Base-by-base conservation (phyloP, 2,888 invertebrate species). In the Stenolophus ochropezus region DNA sequence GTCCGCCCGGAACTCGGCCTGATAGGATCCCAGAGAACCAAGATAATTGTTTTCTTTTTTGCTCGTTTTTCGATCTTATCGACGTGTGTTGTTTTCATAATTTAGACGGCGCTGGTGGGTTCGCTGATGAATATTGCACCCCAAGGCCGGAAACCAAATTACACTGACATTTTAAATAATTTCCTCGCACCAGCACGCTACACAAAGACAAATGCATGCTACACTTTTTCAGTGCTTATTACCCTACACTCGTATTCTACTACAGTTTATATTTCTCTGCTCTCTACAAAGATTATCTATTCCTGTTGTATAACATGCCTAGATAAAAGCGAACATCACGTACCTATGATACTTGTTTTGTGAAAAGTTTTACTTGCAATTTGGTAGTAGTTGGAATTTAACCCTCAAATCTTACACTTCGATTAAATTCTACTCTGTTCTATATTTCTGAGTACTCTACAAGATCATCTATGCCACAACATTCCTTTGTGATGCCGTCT, bases 1-100 rank as follows among this genome's bases (percentile, higher is more conserved):
- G 73, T 73, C 18, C 16, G 4, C 18, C 65, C 65, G 73, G 49
- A 73, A 73, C 49, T 73, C 20, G 47, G 49, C 49, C 47, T 69
- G 65, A 16, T 61, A 21, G 25, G 61, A 61, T 61, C 61, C 23
- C 61, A 61, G 14, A 61, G 61, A 61, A 61, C 61, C 27, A 27
- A 69, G 18, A 69, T 69, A 69, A 69, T 69, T 69, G 65, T 69
- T 69, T 69, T 33, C 65, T 69, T 33, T 69, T 69, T 69, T 69
- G 33, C 33, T 69, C 33, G 1, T 69, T 69, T 69, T 33, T 69
- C 61, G 65, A 33, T 69, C 65, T 69, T 69, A 69, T 69, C 65
- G 65, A 33, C 65, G 65, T 69, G 65, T 69, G 33, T 69, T 69
- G 65, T 69, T 27, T 69, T 69, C 33, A 33, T 69, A 33, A 69